Percentiles rank a stretch among this genome's conserved stretches.
These are phyloP conservation scores for Pyrochroa serraticornis DNA, from an alignment of 2,888 invertebrate genomes.

Conservation along the genomic window DNA sequence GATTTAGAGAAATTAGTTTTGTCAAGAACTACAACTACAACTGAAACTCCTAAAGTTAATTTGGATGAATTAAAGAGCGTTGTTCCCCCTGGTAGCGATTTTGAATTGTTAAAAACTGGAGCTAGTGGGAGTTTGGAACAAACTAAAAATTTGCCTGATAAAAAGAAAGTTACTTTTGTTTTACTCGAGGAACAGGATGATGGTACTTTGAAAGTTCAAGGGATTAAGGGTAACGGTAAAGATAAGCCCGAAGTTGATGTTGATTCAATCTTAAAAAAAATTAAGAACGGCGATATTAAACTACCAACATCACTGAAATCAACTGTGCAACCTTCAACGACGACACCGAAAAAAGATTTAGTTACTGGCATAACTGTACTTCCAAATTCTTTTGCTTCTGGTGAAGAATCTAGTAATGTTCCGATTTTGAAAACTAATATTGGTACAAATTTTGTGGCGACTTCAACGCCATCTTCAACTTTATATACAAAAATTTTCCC, in stretches of 20 bases:
- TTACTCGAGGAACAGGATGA: conserved; percentile 85
- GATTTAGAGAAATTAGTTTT: conserved; percentile 51
- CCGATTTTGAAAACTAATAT: conserved; percentile 46
- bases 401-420: conserved; percentile 37
- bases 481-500: conserved; percentile 57
- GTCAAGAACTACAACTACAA: conserved; percentile 55
- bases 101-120: conserved; percentile 78
- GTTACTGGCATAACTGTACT: conserved; percentile 43
- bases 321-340: conserved; percentile 31
- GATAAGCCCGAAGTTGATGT: conserved; percentile 77
- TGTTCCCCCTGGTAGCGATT: conserved; percentile 79
- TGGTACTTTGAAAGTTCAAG: conserved; percentile 84
- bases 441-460: conserved; percentile 46
- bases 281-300: conserved; percentile 82
- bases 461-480: conserved; percentile 44
- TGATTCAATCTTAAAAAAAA: conserved; percentile 78
- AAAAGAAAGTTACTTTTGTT: conserved; percentile 86
- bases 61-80: conserved; percentile 81
- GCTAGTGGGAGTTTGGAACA: conserved; percentile 76
- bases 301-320: conserved; percentile 66
- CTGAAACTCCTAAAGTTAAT: conserved; percentile 69
- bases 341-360: conserved; percentile 30
- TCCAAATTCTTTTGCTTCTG: conserved; percentile 51
- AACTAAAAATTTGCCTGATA: conserved; percentile 65
- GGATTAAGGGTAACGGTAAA: conserved; percentile 77